Base-by-base conservation (phyloP, 2,888 invertebrate species). In the Leptopilina drosophilae region DNA sequence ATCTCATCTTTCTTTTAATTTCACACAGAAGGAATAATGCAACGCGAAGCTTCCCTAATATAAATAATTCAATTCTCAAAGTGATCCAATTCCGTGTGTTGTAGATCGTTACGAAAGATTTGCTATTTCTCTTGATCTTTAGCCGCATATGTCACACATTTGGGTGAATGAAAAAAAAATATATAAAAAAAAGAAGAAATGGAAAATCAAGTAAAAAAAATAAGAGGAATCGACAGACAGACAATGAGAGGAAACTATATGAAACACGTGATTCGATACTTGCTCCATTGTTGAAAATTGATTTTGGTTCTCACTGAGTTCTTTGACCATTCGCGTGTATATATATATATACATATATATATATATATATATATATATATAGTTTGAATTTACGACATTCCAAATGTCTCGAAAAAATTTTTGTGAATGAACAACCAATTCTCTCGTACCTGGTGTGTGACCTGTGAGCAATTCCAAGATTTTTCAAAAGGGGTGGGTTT, bases 341-440 rank as follows among this genome's bases (percentile, higher is more conserved):
- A 46, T 9, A 46, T 46, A 0, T 26, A 26, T 26, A 26, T 26
- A 26, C 3, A 26, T 26, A 33, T 33, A 33, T 33, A 33, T 33
- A 33, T 33, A 49, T 49, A 49, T 11, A 11, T 11, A 49, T 11
- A 9, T 49, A 49, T 49, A 81, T 77, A 83, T 78, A 84, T 78
- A 80, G 76, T 82, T 83, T 77, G 85, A 85, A 89, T 89, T 88
- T 87, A 87, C 86, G 87, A 86, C 87, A 87, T 88, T 87, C 87
- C 87, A 80, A 33, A 86, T 82, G 85, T 82, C 81, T 78, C 81
- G 82, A 83, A 80, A 85, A 84, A 78, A 42, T 42, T 42, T 49
- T 76, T 84, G 84, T 88, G 89, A 88, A 89, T 89, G 89, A 87
- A 84, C 33, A 33, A 33, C 33, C 33, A 33, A 33, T 33, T 33